These are phyloP conservation scores for Steinernema feltiae DNA, from an alignment of 1,140 invertebrate species.

Conservation along the genomic window DNA sequence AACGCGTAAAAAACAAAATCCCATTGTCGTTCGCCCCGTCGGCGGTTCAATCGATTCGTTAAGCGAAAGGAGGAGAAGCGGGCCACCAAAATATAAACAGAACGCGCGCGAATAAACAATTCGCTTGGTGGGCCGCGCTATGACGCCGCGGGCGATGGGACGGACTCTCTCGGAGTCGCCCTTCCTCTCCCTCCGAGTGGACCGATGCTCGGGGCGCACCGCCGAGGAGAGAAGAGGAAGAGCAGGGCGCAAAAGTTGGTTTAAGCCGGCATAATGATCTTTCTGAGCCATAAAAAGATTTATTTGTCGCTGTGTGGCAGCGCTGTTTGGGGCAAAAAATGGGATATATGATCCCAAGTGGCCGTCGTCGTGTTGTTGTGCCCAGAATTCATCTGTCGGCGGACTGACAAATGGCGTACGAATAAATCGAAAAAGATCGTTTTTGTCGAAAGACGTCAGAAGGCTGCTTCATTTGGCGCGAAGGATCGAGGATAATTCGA, in stretches of 20 bases:
- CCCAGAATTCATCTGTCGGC: neutral
- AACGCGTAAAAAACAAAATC: neutral
- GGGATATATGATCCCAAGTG: constrained; percentile 7
- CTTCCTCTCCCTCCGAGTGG: neutral
- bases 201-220: neutral
- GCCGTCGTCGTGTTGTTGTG: neutral
- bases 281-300: constrained; percentile 9
- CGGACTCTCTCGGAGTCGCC: neutral
- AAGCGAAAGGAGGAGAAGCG: neutral
- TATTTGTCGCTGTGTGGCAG: neutral
- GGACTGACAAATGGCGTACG: neutral
- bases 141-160: neutral
- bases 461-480: too few species aligned
- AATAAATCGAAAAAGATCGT: neutral
- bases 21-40: neutral
- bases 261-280: constrained; percentile 10
- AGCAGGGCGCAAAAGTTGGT: neutral
- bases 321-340: neutral
- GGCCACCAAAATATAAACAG: constrained; percentile 10
- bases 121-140: neutral
- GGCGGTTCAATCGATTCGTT: constrained; percentile 8
- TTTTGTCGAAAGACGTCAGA: neutral
- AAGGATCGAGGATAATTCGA: too few species aligned
- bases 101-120: constrained; percentile 15
- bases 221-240: neutral